These are phyloP conservation scores for Pseudopipra pipra DNA, from an alignment of 2,113 vertebrate genomes.

Conservation along the genomic window DNA sequence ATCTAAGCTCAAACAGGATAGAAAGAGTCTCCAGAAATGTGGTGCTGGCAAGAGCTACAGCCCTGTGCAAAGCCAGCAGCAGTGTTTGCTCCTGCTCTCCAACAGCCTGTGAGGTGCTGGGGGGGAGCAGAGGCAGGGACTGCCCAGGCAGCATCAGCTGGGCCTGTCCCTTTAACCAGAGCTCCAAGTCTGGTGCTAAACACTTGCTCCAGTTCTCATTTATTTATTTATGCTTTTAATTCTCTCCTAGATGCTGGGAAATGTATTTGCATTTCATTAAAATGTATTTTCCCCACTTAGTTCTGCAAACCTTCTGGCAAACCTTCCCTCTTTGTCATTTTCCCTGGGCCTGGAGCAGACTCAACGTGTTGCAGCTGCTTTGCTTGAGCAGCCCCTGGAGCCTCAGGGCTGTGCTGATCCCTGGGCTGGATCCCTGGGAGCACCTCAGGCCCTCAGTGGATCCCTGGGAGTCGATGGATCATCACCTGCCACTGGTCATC, in stretches of 20 bases:
- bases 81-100: neutral
- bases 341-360: neutral
- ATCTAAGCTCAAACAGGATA: accelerated
- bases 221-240: conserved; percentile 59
- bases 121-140: neutral
- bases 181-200: neutral
- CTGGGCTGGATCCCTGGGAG: neutral
- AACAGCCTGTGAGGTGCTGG: accelerated
- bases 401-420: neutral
- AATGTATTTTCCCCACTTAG: conserved; percentile 41
- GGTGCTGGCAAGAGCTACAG: neutral
- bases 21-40: neutral
- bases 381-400: neutral
- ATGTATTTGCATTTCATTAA: conserved; percentile 61
- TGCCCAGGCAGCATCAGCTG: neutral
- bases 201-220: neutral
- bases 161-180: conserved; percentile 17
- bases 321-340: neutral
- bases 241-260: conserved; percentile 30
- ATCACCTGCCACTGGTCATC: neutral
- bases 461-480: accelerated
- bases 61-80: neutral
- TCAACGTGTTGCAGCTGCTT: neutral
- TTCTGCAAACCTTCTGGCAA: conserved; percentile 36
- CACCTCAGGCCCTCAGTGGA: neutral